phyloP scores from a whole-genome alignment of 2,888 invertebrate species.

The Leptopilina syphax region DNA sequence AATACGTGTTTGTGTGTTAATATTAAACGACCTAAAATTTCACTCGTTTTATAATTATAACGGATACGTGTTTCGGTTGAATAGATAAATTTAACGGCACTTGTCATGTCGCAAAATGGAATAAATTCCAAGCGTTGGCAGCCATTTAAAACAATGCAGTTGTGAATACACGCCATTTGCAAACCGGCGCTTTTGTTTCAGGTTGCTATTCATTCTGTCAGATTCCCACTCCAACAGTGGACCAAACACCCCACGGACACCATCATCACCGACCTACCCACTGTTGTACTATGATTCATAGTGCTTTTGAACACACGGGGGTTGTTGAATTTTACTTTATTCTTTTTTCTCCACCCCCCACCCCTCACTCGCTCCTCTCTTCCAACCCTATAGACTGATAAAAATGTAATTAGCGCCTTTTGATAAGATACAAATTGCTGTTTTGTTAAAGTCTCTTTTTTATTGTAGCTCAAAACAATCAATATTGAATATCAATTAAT shows the following conservation, averaged over 20 bases:
- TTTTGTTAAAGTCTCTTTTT: slow-evolving; percentile 47
- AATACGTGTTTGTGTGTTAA: not conserved
- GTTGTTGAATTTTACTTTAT: slow-evolving; percentile 64
- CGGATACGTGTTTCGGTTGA: slow-evolving; percentile 52
- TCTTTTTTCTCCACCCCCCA: slow-evolving; percentile 60
- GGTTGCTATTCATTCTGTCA: slow-evolving; percentile 73
- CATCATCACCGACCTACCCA: slow-evolving; percentile 46
- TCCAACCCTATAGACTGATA: slow-evolving; percentile 57
- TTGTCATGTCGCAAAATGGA: slow-evolving; percentile 75
- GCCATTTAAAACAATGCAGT: slow-evolving; percentile 77
- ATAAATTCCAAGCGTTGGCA: slow-evolving; percentile 75
- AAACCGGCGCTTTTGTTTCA: slow-evolving; percentile 74
- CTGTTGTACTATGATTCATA: slow-evolving; percentile 57
- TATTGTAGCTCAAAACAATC: not conserved
- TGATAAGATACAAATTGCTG: slow-evolving; percentile 67
- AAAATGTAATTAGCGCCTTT: slow-evolving; percentile 72
- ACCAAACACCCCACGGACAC: slow-evolving; percentile 51
- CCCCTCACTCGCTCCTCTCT: too few species aligned
- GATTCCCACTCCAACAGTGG: slow-evolving; percentile 58
- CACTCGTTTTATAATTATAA: slow-evolving; percentile 30
- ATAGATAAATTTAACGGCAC: slow-evolving; percentile 75
- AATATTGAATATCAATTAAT: not conserved
- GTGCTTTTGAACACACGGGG: slow-evolving; percentile 48
- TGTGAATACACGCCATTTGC: slow-evolving; percentile 75
- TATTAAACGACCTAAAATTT: slow-evolving; percentile 24